Evolutionary conservation across 2,797 vertebrate genomes (phyloP).

Genomic region (Lutra lutra): DNA sequence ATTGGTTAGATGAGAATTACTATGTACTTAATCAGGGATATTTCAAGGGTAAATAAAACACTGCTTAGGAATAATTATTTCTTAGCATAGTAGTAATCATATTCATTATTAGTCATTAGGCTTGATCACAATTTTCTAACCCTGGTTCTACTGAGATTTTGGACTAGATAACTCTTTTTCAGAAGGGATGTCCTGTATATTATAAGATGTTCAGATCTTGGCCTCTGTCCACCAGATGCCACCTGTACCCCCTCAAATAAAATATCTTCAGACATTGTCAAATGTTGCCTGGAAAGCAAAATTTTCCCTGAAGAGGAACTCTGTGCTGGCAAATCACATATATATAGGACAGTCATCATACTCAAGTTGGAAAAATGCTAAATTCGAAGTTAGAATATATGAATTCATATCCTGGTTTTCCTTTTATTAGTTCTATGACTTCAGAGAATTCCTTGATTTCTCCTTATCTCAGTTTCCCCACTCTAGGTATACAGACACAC

Average conservation of each 20-base stretch:
- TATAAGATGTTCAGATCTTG: not conserved
- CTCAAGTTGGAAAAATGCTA: not conserved
- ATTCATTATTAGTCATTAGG: slow-evolving; percentile 5
- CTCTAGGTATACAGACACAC: not conserved
- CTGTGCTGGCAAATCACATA: not conserved
- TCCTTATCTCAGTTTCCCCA: not conserved
- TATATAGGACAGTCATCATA: not conserved
- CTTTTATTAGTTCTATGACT: not conserved
- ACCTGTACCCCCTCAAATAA: not conserved
- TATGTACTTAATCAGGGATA: not conserved
- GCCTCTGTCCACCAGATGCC: not conserved
- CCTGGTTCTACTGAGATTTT: not conserved
- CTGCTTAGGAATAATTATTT: not conserved
- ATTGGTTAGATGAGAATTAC: not conserved
- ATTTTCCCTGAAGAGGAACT: not conserved
- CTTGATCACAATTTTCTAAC: not conserved
- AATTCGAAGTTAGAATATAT: not conserved
- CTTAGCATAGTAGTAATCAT: not conserved
- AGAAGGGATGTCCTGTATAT: not conserved
- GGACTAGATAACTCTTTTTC: not conserved
- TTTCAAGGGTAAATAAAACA: not conserved
- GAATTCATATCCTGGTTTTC: not conserved
- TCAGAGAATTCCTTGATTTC: not conserved
- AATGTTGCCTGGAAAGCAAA: not conserved
- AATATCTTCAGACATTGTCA: not conserved